These are phyloP conservation scores for Dexiosoma caninum DNA, from an alignment of 2,888 invertebrate species.

Conservation along the genomic window DNA sequence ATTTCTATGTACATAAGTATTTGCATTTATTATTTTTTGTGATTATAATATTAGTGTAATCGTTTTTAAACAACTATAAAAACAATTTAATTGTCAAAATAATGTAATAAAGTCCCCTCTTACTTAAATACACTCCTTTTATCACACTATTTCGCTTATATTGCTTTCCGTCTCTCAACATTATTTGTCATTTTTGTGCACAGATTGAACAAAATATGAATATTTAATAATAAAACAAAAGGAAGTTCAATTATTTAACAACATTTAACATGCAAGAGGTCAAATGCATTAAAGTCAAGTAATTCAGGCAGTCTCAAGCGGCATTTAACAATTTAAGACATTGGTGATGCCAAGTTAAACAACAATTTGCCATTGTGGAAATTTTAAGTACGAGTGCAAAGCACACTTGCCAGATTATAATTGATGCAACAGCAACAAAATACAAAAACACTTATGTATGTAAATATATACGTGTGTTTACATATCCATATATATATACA, in stretches of 20 bases:
- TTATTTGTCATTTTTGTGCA: background rate
- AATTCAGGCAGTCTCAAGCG: slow-evolving; percentile 12
- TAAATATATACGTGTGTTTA: background rate
- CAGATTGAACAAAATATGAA: slow-evolving; percentile 29
- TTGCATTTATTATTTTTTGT: no score
- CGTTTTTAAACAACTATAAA: background rate
- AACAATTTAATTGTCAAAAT: slow-evolving; percentile 48
- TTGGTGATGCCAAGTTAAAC: slow-evolving; percentile 21
- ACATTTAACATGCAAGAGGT: slow-evolving; percentile 55
- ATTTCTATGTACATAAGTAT: no score
- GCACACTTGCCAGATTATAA: slow-evolving; percentile 43
- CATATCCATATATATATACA: no score
- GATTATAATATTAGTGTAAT: slow-evolving; percentile 10
- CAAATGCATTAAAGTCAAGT: slow-evolving; percentile 47
- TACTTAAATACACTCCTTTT: no score
- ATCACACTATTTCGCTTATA: background rate
- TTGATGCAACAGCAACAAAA: slow-evolving; percentile 23
- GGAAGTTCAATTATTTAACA: slow-evolving; percentile 55
- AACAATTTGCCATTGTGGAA: slow-evolving; percentile 30
- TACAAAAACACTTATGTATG: background rate
- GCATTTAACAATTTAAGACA: slow-evolving; percentile 34
- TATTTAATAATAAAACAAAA: slow-evolving; percentile 29
- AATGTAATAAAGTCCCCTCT: background rate
- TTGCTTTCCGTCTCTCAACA: background rate
- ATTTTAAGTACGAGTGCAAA: slow-evolving; percentile 6